phyloP scores from a whole-genome alignment of 1,140 invertebrate genomes.

The Pseudomyrmex sp. region DNA sequence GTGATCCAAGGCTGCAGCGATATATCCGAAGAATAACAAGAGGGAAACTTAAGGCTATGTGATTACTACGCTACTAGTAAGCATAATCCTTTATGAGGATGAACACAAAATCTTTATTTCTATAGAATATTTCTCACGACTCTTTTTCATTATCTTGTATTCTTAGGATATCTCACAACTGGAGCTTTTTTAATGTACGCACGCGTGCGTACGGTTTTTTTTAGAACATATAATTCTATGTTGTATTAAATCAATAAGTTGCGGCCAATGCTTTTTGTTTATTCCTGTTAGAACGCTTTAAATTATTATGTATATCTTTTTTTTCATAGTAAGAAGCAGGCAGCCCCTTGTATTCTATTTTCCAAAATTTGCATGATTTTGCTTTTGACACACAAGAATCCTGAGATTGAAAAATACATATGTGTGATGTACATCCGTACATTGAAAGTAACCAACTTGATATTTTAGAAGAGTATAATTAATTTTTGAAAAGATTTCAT shows the following conservation, averaged over 20 bases:
- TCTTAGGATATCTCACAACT: conserved; percentile 72
- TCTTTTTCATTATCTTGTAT: conserved; percentile 62
- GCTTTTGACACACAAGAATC: conserved; percentile 30
- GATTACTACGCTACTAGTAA: background rate
- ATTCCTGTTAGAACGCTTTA: conserved; percentile 15
- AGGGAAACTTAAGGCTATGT: conserved; percentile 22
- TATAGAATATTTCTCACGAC: background rate
- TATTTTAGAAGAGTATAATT: background rate
- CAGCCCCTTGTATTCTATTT: conserved; percentile 21
- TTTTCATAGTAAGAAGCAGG: conserved; percentile 40
- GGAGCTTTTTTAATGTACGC: conserved; percentile 33
- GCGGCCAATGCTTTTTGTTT: conserved; percentile 30
- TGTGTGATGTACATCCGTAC: conserved; percentile 18
- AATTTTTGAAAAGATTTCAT: background rate
- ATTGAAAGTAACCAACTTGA: conserved; percentile 1
- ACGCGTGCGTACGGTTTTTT: conserved; percentile 26
- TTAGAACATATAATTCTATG: conserved; percentile 36
- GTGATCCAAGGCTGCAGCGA: conserved; percentile 51
- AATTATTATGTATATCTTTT: conserved; percentile 12
- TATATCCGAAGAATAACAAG: conserved; percentile 76
- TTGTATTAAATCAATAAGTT: conserved; percentile 45
- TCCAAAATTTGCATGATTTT: conserved; percentile 55
- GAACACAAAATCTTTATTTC: conserved; percentile 1
- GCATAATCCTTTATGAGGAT: background rate
- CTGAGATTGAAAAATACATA: conserved; percentile 11